Conservation (phyloP, 1,140 invertebrate species). For the Mamestra configurata region DNA sequence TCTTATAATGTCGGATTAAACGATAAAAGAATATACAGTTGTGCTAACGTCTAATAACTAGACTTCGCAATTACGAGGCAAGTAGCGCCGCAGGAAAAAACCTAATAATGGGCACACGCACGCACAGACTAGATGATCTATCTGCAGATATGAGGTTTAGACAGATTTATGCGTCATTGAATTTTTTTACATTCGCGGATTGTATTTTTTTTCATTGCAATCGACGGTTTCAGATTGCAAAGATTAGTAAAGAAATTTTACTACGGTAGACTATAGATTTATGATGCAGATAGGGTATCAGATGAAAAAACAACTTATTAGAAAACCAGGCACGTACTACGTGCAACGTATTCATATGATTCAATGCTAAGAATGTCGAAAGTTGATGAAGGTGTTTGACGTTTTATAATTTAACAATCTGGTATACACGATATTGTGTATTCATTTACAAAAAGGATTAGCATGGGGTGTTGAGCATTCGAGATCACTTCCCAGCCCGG, state of each 20-base stretch:
- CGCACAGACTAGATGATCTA: slow-evolving; percentile 62
- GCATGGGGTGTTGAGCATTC: slow-evolving; percentile 39
- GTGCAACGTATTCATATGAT: neutral
- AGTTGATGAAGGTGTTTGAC: slow-evolving; percentile 15
- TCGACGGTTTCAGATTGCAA: neutral
- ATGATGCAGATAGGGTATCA: neutral
- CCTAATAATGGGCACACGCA: slow-evolving; percentile 61
- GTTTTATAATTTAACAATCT: slow-evolving; percentile 15
- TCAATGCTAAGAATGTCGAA: slow-evolving; percentile 21
- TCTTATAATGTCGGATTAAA: slow-evolving; percentile 59
- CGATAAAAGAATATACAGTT: slow-evolving; percentile 60
- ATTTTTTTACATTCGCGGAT: slow-evolving; percentile 30
- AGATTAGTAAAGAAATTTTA: slow-evolving; percentile 28
- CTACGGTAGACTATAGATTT: slow-evolving; percentile 9
- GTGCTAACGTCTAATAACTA: slow-evolving; percentile 57
- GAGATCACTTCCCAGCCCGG: slow-evolving; percentile 26
- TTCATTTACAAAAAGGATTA: slow-evolving; percentile 44
- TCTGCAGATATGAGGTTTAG: slow-evolving; percentile 60
- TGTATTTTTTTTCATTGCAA: slow-evolving; percentile 35
- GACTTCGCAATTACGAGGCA: slow-evolving; percentile 61
- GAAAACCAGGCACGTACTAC: neutral
- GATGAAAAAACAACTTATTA: slow-evolving; percentile 6
- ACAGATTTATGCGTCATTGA: slow-evolving; percentile 50
- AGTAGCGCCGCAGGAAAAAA: slow-evolving; percentile 71
- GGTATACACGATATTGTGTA: slow-evolving; percentile 30